phyloP scores from a whole-genome alignment of 2,888 invertebrate species.

The Pemphredon lugubris region DNA sequence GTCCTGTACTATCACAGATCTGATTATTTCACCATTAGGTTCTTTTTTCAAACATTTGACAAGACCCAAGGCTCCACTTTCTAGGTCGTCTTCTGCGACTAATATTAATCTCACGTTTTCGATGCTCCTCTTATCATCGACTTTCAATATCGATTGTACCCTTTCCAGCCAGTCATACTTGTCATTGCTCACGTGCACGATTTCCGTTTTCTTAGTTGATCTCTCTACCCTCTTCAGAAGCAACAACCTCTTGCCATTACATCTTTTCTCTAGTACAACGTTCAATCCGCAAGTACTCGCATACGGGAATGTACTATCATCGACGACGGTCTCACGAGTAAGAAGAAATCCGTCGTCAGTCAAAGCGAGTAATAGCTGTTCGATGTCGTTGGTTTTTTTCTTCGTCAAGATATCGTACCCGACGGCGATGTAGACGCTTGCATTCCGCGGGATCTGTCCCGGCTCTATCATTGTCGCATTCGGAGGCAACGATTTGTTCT shows the following conservation, averaged over 20 bases:
- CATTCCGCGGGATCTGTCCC: too few species aligned
- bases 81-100: slow-evolving; percentile 85
- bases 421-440: too few species aligned
- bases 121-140: slow-evolving; percentile 80
- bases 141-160: slow-evolving; percentile 72
- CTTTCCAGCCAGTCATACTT: slow-evolving; percentile 78
- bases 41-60: slow-evolving; percentile 93
- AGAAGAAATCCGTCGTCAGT: slow-evolving; percentile 71
- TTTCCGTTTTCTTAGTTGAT: slow-evolving; percentile 66
- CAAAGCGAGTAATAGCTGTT: slow-evolving; percentile 47
- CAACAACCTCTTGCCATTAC: slow-evolving; percentile 52
- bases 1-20: slow-evolving; percentile 84
- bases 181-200: slow-evolving; percentile 70
- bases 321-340: slow-evolving; percentile 60
- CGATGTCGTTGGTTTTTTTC: slow-evolving; percentile 33
- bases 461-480: too few species aligned
- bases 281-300: slow-evolving; percentile 46
- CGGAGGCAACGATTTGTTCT: too few species aligned
- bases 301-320: slow-evolving; percentile 4
- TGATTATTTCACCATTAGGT: slow-evolving; percentile 84
- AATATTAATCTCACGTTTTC: slow-evolving; percentile 84
- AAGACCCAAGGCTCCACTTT: slow-evolving; percentile 92
- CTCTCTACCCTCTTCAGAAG: slow-evolving; percentile 65
- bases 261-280: slow-evolving; percentile 70
- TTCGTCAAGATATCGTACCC: slow-evolving; percentile 36